These are phyloP conservation scores for Cryptus viduatorius DNA, from an alignment of 2,888 invertebrate genomes.

Conservation along the genomic window DNA sequence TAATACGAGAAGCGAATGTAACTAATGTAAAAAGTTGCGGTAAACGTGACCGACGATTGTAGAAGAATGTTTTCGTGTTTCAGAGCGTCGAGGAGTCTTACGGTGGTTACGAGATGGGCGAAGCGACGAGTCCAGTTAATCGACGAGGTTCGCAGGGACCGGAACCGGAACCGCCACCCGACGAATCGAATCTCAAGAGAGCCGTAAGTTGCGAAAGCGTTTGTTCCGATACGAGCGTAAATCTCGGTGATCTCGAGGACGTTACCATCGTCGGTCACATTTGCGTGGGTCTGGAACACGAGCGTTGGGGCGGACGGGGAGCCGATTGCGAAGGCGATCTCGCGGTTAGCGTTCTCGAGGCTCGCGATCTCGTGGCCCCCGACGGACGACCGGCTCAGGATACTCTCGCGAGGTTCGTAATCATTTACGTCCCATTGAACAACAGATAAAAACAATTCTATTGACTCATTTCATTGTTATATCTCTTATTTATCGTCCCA, in stretches of 20 bases:
- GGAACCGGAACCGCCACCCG: slow-evolving; percentile 80
- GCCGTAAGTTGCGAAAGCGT: slow-evolving; percentile 93
- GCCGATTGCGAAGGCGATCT: slow-evolving; percentile 87
- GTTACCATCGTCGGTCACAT: slow-evolving; percentile 91
- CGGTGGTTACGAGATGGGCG: slow-evolving; percentile 70
- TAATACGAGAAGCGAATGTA: not conserved
- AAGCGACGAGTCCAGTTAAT: slow-evolving; percentile 73
- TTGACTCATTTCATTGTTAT: not conserved
- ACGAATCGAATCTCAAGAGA: slow-evolving; percentile 86
- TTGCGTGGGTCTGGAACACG: slow-evolving; percentile 92
- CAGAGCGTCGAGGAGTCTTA: slow-evolving; percentile 78
- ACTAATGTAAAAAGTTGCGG: not conserved
- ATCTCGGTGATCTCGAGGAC: slow-evolving; percentile 89
- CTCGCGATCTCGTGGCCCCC: slow-evolving; percentile 89
- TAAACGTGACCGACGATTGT: slow-evolving; percentile 8
- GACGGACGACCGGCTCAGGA: slow-evolving; percentile 88
- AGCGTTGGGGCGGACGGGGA: slow-evolving; percentile 88
- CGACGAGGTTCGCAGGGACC: slow-evolving; percentile 78
- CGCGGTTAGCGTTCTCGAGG: slow-evolving; percentile 91
- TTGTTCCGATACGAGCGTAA: slow-evolving; percentile 92
- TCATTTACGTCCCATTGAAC: no score
- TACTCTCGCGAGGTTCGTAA: slow-evolving; percentile 88
- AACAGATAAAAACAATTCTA: not conserved
- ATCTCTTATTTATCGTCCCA: slow-evolving; percentile 29
- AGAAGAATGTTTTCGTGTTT: slow-evolving; percentile 55